phyloP scores from a whole-genome alignment of 2,113 vertebrate genomes.

The Aythya baeri region DNA sequence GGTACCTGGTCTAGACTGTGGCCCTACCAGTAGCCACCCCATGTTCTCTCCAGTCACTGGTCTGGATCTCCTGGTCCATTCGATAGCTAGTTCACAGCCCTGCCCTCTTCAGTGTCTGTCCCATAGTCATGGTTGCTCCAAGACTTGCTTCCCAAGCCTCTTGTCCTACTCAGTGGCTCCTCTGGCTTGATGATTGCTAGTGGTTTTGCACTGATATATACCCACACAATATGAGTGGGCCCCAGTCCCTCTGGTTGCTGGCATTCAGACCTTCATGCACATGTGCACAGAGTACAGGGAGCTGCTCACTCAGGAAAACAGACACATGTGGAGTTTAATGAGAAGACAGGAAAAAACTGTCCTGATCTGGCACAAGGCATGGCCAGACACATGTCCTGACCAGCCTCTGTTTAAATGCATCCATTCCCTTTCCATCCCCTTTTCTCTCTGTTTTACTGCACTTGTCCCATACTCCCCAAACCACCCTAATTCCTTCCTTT shows the following conservation, averaged over 20 bases:
- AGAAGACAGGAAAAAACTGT: not conserved
- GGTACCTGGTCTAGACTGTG: too few relatives aligned
- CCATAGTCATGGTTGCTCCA: not conserved
- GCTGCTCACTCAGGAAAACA: not conserved
- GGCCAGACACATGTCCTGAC: not conserved
- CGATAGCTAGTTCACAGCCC: not conserved
- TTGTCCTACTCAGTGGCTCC: not conserved
- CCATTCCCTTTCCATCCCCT: not conserved
- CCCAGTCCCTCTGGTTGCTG: not conserved
- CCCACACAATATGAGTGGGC: not conserved
- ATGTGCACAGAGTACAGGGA: not conserved
- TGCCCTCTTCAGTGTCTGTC: not conserved
- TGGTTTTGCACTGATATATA: not conserved
- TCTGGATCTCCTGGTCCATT: not conserved
- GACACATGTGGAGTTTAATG: not conserved
- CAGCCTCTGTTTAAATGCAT: not conserved
- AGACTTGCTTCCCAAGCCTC: not conserved
- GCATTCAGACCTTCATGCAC: not conserved
- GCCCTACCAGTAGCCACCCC: not conserved
- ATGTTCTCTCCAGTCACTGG: not conserved
- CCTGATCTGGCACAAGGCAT: not conserved
- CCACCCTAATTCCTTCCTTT: not conserved
- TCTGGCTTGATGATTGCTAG: not conserved
- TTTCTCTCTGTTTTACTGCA: not conserved
- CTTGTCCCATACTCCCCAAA: not conserved